Conservation (phyloP, 2,113 vertebrate species). For the Piaya cayana region DNA sequence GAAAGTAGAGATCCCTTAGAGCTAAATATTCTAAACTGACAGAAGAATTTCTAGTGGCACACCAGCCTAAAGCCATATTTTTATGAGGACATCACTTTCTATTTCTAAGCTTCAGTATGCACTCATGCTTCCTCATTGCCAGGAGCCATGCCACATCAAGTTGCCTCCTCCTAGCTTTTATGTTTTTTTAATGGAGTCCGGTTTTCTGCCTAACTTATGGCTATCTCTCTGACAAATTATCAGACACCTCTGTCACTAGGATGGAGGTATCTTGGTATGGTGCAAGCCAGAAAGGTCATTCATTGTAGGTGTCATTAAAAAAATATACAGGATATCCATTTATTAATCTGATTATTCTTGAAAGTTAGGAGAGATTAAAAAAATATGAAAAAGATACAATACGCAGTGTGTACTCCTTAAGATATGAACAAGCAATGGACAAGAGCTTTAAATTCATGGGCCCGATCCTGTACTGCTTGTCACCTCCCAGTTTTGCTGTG, state of each 20-base stretch:
- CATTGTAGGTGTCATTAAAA: background rate
- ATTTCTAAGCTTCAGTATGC: constrained; percentile 82
- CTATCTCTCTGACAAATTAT: constrained; percentile 70
- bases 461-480: background rate
- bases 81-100: constrained; percentile 89
- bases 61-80: constrained; percentile 82
- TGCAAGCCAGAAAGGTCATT: background rate
- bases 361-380: constrained; percentile 10
- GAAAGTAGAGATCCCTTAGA: constrained; percentile 81
- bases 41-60: constrained; percentile 85
- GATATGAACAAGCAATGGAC: background rate
- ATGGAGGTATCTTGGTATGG: background rate
- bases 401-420: background rate
- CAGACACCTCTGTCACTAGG: constrained; percentile 66
- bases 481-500: background rate
- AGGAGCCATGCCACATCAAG: constrained; percentile 79
- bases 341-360: constrained; percentile 1
- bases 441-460: background rate
- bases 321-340: background rate
- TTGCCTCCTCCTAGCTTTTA: constrained; percentile 79
- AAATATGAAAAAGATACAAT: background rate
- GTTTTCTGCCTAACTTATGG: constrained; percentile 77
- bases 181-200: constrained; percentile 76
- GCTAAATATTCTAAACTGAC: constrained; percentile 85
- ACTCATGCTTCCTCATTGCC: constrained; percentile 79